Base-by-base conservation (phyloP, 1,140 invertebrate species). In the Dendrolimus kikuchii region DNA sequence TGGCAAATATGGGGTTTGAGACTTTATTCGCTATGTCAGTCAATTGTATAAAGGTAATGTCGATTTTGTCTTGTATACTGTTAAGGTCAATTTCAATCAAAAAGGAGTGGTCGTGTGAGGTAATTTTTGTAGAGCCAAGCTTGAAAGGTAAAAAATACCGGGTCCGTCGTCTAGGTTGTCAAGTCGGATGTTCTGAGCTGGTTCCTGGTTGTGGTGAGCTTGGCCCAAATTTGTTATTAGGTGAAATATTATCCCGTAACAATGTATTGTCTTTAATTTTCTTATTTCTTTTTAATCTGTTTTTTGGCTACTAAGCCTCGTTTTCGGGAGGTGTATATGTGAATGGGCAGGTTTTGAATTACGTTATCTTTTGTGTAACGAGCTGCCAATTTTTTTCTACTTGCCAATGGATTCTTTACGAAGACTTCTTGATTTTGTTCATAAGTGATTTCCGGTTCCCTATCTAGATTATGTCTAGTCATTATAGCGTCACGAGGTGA, bases 261-360 rank as follows among this genome's bases (percentile, higher is more conserved):
- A 66, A 64, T 46, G 40, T 46, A 7, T 40, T 23, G n/a, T n/a
- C n/a, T n/a, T n/a, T n/a, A n/a, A n/a, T 38, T 59, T 36, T 66
- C 64, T 59, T 51, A 48, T 43, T 51, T 40, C 38, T 64, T 52
- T 45, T 70, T 67, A 2, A 64, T 46, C 1, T 53, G 47, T 23
- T 53, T 57, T 41, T 67, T 67, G 6, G 63, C 53, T 43, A 66
- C 46, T 7, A 47, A 56, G 2, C 61, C 55, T 38, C 45, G 44
- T 48, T 71, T 65, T 49, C 59, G 65, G 0, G 49, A 54, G 0
- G 62, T 65, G n/a, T 71, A 67, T 9, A 65, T 68, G 46, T 70
- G 59, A 4, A 64, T 64, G 36, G 62, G 64, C 5, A 71, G 49
- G 42, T 70, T 53, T n/a, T 57, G 57, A 5, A 64, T 38, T 2